Evolutionary conservation across 2,888 invertebrate genomes (phyloP).

Genomic region (Gastracanthus pulcherrimus): DNA sequence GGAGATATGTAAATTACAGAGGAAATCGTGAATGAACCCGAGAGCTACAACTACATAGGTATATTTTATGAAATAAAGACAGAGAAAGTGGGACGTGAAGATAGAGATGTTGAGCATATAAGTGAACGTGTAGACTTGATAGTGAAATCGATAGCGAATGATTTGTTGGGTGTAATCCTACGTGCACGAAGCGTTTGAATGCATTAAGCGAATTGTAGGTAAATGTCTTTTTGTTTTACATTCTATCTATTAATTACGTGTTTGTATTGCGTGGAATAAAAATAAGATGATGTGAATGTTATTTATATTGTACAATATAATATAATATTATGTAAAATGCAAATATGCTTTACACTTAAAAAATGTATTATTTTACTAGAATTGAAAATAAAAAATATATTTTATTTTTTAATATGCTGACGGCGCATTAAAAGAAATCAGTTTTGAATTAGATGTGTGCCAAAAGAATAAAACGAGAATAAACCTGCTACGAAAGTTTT

Average conservation of each 20-base stretch:
- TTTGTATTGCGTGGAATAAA: not conserved
- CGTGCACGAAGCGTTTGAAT: not conserved
- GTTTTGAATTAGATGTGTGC: too few relatives aligned
- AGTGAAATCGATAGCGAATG: conserved; percentile 48
- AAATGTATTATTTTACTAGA: too few relatives aligned
- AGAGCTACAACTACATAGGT: not conserved
- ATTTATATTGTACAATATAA: not conserved
- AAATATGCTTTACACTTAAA: too few relatives aligned
- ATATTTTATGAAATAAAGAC: conserved; percentile 31
- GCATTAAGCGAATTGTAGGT: not conserved
- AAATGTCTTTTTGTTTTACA: not conserved
- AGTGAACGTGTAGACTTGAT: conserved; percentile 29
- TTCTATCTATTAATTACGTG: not conserved
- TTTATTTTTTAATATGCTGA: too few relatives aligned
- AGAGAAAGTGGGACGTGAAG: conserved; percentile 50
- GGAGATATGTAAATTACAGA: conserved; percentile 37
- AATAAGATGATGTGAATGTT: too few relatives aligned
- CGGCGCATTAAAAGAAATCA: too few relatives aligned
- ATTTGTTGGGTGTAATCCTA: conserved; percentile 22
- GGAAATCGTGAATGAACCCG: conserved; percentile 42
- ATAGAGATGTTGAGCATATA: conserved; percentile 36
- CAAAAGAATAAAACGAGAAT: too few relatives aligned
- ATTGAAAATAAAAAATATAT: too few relatives aligned
- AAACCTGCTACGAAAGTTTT: not conserved
- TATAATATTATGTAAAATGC: not conserved